Evolutionary conservation across 2,888 invertebrate genomes (phyloP).

Genomic region (Pedicia rivosa): DNA sequence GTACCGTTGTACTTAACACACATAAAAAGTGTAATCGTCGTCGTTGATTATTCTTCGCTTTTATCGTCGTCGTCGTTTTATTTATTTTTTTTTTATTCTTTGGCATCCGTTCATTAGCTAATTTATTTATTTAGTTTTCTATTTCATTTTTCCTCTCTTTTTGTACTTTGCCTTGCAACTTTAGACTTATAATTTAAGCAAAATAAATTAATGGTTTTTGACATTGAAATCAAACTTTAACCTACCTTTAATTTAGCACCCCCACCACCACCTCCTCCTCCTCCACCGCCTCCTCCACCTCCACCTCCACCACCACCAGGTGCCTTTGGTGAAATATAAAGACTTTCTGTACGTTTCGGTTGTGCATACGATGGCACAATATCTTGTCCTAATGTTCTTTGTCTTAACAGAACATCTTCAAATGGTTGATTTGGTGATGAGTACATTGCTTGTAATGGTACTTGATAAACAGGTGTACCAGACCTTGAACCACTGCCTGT

Average conservation of each 20-base stretch:
- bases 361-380: conserved; percentile 76
- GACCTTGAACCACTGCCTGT: conserved; percentile 35
- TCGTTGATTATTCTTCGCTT: no score
- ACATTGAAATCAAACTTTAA: neutral
- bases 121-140: no score
- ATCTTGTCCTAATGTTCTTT: conserved; percentile 71
- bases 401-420: conserved; percentile 66
- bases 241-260: conserved; percentile 27
- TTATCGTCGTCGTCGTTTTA: no score
- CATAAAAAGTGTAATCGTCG: no score
- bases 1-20: no score
- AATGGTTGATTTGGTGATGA: conserved; percentile 43
- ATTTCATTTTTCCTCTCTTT: no score
- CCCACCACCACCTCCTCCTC: conserved; percentile 24
- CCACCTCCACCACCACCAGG: conserved; percentile 31
- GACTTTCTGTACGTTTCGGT: conserved; percentile 81
- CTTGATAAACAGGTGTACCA: conserved; percentile 33
- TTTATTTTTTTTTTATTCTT: no score
- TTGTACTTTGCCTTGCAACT: no score
- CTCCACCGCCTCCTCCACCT: conserved; percentile 32
- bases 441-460: conserved; percentile 33
- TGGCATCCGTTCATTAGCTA: no score
- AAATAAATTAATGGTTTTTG: neutral
- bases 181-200: neutral
- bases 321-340: conserved; percentile 52